These are phyloP conservation scores for Tupaia tana DNA, from an alignment of 2,113 vertebrate genomes.

Conservation along the genomic window DNA sequence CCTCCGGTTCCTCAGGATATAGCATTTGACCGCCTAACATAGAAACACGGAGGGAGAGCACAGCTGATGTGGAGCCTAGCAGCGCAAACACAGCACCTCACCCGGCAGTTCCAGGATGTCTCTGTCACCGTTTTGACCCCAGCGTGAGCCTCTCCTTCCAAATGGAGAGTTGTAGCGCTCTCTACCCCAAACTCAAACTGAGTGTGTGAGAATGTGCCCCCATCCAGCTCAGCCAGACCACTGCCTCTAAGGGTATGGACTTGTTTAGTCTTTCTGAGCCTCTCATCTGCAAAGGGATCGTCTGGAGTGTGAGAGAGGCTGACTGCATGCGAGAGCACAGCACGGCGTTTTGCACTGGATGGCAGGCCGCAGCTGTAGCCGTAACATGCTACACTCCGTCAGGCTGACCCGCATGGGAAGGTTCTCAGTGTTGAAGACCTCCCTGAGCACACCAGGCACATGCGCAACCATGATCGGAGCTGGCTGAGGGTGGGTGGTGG, in stretches of 20 bases:
- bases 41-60: slow-evolving; percentile 21
- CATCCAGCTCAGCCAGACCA: not conserved
- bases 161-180: not conserved
- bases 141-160: not conserved
- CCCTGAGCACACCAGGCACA: too few relatives aligned
- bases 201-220: not conserved
- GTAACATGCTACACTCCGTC: too few relatives aligned
- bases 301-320: not conserved
- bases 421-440: too few relatives aligned
- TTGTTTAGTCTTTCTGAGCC: not conserved
- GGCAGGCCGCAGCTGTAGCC: too few relatives aligned
- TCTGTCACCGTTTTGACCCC: not conserved
- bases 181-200: not conserved
- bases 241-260: not conserved
- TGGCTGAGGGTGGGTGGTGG: too few relatives aligned
- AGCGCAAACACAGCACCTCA: not conserved
- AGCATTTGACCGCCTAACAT: not conserved
- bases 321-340: not conserved
- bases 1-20: not conserved
- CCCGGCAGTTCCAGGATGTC: not conserved
- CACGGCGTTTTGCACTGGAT: not conserved
- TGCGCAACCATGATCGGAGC: too few relatives aligned
- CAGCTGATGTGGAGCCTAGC: not conserved
- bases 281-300: not conserved
- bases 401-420: too few relatives aligned